These are phyloP conservation scores for Drosophila varians DNA, from an alignment of 1,140 invertebrate species.

Conservation along the genomic window DNA sequence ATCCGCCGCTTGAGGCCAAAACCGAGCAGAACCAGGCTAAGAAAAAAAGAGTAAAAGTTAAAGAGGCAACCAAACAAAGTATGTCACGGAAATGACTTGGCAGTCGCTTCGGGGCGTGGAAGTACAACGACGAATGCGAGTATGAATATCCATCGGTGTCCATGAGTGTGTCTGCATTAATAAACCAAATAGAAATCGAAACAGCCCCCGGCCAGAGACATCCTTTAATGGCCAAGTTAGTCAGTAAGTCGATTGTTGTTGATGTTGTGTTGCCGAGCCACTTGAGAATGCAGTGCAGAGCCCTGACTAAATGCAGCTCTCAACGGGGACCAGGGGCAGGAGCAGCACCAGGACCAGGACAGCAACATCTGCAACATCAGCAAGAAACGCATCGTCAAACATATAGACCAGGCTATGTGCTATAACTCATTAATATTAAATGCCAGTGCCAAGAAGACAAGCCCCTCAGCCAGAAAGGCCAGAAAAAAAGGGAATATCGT, in stretches of 20 bases:
- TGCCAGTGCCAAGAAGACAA: slow-evolving; percentile 75
- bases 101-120: slow-evolving; percentile 5
- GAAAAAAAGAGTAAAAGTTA: slow-evolving; percentile 67
- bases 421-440: slow-evolving; percentile 82
- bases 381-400: slow-evolving; percentile 75
- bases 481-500: slow-evolving; percentile 9
- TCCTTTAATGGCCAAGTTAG: slow-evolving; percentile 72
- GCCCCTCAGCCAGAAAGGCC: slow-evolving; percentile 57
- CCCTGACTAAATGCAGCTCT: slow-evolving; percentile 76
- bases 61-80: slow-evolving; percentile 55
- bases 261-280: slow-evolving; percentile 38
- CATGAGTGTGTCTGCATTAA: slow-evolving; percentile 68
- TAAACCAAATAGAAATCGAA: slow-evolving; percentile 78
- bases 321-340: slow-evolving; percentile 52
- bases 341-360: slow-evolving; percentile 38
- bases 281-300: slow-evolving; percentile 77
- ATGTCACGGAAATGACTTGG: slow-evolving; percentile 79
- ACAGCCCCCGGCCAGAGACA: slow-evolving; percentile 40
- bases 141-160: slow-evolving; percentile 13
- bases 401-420: slow-evolving; percentile 80
- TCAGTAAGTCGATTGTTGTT: slow-evolving; percentile 37
- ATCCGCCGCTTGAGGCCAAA: slow-evolving; percentile 61
- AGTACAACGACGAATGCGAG: not conserved
- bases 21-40: not conserved
- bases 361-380: slow-evolving; percentile 27